phyloP scores from a whole-genome alignment of 2,113 vertebrate species.

The Strix uralensis region DNA sequence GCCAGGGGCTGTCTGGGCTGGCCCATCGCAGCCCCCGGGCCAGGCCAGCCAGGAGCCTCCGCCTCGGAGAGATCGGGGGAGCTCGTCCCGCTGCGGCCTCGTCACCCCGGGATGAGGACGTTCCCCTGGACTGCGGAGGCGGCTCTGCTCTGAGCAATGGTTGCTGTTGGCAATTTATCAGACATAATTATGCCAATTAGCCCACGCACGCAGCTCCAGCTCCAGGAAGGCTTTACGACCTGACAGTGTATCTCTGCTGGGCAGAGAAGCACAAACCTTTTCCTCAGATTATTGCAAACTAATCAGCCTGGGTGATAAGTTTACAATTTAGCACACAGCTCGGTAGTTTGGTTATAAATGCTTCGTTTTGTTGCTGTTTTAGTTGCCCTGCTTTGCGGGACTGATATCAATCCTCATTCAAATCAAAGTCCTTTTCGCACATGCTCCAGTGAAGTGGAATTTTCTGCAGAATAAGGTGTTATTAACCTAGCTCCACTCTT shows the following conservation, averaged over 20 bases:
- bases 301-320: background rate
- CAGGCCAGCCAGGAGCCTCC: too few relatives aligned
- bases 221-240: background rate
- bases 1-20: accelerated
- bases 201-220: background rate
- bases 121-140: accelerated
- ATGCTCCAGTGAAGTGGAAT: slow-evolving; percentile 77
- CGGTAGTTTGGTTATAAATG: background rate
- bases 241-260: background rate
- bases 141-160: accelerated
- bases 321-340: background rate
- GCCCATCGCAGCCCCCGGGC: background rate
- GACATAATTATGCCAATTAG: background rate
- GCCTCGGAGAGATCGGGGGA: accelerated
- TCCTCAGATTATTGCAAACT: background rate
- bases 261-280: background rate
- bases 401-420: slow-evolving; percentile 72
- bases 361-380: background rate
- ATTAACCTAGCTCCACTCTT: slow-evolving; percentile 68
- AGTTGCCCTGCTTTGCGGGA: slow-evolving; percentile 16
- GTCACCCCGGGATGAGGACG: accelerated
- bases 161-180: background rate
- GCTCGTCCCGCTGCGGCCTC: accelerated
- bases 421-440: slow-evolving; percentile 66
- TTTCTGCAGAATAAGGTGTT: slow-evolving; percentile 78